Evolutionary conservation across 2,113 vertebrate species (phyloP), one percentile per base, ranked within the genome.

Genomic region (Mormyrus iriodes): DNA sequence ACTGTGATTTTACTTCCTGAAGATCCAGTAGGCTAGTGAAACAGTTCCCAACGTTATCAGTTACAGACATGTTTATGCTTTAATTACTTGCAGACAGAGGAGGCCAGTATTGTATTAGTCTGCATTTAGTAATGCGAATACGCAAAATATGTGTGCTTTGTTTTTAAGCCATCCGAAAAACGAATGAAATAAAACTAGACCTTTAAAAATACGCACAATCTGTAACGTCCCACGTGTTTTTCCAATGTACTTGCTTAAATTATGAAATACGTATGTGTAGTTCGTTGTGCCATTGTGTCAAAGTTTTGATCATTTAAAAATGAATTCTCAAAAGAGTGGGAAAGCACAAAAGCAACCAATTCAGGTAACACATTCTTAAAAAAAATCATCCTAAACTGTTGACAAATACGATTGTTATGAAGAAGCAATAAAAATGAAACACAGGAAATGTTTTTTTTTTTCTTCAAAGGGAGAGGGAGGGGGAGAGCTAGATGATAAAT

Each of bases 381-480:
- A 19, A 69, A 24, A 84, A n/a, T 24, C 10, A 48, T 84, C 24
- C 39, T 44, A 53, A 86, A n/a, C 4, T 84, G 82, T 46, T 46
- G 21, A 84, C 82, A 84, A 84, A 46, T 84, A 84, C 42, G 39
- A 35, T 86, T 52, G n/a, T 53, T 85, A 85, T 85, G 83, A 53
- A 53, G 19, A 53, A 86, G 85, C 24, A 15, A 53, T 27, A n/a
- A 27, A 86, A 53, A 61, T 51, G 53, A 87, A 87, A 61, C 35
- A 86, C 85, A 86, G 86, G 86, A 61, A 61, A 61, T 87, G 86
- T 42, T 87, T 61, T 87, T 61, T 87, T 52, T 87, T 61, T 87
- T 46, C 15, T 49, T 61, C 52, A 52, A 52, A 53, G 48, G 46
- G 49, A 27, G 84, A 86, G 84, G 49, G 84, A 86, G 46, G 84